A percentile compares a stretch with the other conserved stretches of the same genome.
Conservation (phyloP, 2,113 vertebrate genomes). For the Aix galericulata region DNA sequence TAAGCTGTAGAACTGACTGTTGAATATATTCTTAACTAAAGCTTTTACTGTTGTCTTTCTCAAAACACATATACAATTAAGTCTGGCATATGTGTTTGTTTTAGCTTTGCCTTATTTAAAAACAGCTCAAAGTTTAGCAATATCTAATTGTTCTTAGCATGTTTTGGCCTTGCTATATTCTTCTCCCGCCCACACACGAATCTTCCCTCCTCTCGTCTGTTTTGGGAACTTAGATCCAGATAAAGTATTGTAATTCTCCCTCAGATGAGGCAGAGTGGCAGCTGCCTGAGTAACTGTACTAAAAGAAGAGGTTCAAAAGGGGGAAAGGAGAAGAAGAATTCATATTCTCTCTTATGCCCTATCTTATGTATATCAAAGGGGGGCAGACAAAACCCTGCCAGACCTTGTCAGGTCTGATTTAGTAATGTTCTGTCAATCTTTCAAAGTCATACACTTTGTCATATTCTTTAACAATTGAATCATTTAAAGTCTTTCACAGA, state of each 20-base stretch:
- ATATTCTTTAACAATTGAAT: neutral
- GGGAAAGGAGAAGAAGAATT: neutral
- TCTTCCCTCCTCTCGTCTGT: neutral
- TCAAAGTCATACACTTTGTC: neutral
- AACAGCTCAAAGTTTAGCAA: neutral
- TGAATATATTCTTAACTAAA: neutral
- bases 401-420: neutral
- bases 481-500: neutral
- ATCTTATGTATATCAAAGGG: neutral
- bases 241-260: neutral
- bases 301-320: neutral
- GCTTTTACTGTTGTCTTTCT: neutral
- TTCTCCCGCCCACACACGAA: neutral
- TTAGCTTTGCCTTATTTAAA: neutral
- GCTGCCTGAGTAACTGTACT: neutral
- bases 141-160: neutral
- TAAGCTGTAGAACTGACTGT: neutral
- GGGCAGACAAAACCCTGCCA: neutral
- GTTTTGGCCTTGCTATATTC: neutral
- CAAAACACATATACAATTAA: neutral
- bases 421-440: neutral
- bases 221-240: neutral
- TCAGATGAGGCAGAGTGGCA: neutral
- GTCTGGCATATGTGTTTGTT: neutral
- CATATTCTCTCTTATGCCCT: neutral